These are phyloP conservation scores for Danio kyathit DNA, from an alignment of 2,797 vertebrate genomes.

Conservation along the genomic window DNA sequence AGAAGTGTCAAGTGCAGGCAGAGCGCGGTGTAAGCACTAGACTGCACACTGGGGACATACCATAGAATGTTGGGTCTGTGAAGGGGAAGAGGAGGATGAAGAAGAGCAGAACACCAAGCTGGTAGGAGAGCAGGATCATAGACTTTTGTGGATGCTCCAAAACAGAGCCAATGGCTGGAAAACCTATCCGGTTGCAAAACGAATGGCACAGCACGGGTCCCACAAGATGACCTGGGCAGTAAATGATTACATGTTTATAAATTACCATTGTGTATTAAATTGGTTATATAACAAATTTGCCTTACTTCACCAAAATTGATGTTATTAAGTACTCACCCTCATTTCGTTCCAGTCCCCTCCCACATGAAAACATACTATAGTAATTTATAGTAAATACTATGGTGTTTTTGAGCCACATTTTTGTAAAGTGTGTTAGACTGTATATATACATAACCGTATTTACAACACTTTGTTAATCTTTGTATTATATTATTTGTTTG, in stretches of 20 bases:
- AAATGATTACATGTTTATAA: neutral
- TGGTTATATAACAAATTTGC: too few relatives aligned
- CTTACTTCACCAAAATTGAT: too few relatives aligned
- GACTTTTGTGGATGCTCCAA: conserved; percentile 77
- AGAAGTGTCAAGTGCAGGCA: conserved; percentile 68
- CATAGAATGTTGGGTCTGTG: conserved; percentile 82
- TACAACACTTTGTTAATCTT: too few relatives aligned
- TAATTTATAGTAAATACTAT: too few relatives aligned
- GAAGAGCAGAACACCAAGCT: conserved; percentile 79
- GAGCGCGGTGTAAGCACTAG: conserved; percentile 67
- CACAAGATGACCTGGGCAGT: conserved; percentile 77
- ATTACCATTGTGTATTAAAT: too few relatives aligned
- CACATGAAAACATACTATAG: too few relatives aligned
- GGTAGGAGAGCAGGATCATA: conserved; percentile 75
- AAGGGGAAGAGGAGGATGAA: conserved; percentile 81
- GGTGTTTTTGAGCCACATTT: too few relatives aligned
- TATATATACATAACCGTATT: too few relatives aligned
- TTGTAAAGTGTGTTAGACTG: too few relatives aligned
- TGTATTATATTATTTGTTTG: too few relatives aligned
- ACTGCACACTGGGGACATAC: conserved; percentile 75
- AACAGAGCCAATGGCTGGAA: conserved; percentile 79
- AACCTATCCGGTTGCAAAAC: conserved; percentile 86
- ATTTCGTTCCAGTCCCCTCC: too few relatives aligned
- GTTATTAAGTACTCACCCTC: too few relatives aligned
- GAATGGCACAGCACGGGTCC: conserved; percentile 85